Evolutionary conservation across 2,888 invertebrate species (phyloP).

Genomic region (Caenorhabditis sp.): DNA sequence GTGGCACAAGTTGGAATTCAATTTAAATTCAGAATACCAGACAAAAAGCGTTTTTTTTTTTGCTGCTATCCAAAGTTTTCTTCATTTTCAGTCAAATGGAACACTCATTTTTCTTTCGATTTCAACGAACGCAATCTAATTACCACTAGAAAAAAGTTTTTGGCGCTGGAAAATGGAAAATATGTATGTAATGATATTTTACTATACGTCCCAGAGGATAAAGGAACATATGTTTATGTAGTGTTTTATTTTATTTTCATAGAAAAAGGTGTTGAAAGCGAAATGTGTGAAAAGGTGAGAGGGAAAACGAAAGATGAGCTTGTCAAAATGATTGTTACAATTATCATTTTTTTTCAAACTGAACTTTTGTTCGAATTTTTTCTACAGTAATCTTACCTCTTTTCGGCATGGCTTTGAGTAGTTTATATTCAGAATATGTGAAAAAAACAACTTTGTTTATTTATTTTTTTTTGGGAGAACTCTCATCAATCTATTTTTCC

Average conservation of each 20-base stretch:
- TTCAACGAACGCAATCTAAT: not conserved
- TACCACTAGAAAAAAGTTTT: not conserved
- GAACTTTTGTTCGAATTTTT: too few relatives aligned
- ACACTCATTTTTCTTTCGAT: not conserved
- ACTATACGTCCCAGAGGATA: not conserved
- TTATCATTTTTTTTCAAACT: not conserved
- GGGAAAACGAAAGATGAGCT: not conserved
- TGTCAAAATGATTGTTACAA: not conserved
- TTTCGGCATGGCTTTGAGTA: not conserved
- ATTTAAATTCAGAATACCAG: not conserved
- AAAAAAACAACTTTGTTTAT: not conserved
- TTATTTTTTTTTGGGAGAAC: not conserved
- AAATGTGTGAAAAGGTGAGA: not conserved
- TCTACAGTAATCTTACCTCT: not conserved
- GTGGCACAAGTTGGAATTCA: conserved; percentile 3
- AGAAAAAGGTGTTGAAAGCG: not conserved
- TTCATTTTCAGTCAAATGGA: not conserved
- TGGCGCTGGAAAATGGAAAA: not conserved
- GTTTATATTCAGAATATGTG: not conserved
- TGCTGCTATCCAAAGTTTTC: not conserved
- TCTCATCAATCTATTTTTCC: not conserved
- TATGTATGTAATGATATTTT: not conserved
- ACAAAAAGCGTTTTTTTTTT: too few relatives aligned
- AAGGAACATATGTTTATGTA: not conserved
- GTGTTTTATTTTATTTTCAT: not conserved